Base-by-base conservation (phyloP, 2,797 vertebrate species). In the Syngnathus rostellatus region DNA sequence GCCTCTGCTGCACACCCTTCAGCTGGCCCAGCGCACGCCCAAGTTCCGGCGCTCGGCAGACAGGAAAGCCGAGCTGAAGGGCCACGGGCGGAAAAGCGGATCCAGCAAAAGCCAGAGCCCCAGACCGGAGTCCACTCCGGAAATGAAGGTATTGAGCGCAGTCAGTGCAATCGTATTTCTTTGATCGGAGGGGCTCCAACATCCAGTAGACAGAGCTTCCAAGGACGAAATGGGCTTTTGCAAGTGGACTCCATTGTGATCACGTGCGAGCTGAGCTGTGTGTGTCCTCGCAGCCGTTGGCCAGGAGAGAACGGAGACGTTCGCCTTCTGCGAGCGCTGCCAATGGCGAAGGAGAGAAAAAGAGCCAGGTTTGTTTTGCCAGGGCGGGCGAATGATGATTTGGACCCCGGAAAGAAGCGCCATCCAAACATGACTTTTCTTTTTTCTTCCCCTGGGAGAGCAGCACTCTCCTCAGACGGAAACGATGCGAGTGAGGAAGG, bases 401-500 rank as follows among this genome's bases (percentile, higher is more conserved):
- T 23, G 23, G 23, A 23, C 23, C 23, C 23, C 23, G 23, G 23
- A 23, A 23, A 23, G 31, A 31, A 31, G 31, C 31, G 3, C 3
- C 31, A 63, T 41, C 9, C 25, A 11, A 53, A 51, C 6, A 1
- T 81, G 65, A 75, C 53, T 88, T 65, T 87, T 79, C 77, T 46
- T 46, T 46, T 46, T 46, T 46, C 23, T 23, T 46, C 6, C 7
- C 77, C 25, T 78, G 75, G 72, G 72, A 67, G 67, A 83, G 77
- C 92, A 93, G 92, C 92, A 91, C 82, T 91, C 90, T 84, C 88
- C 93, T 86, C 93, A 91, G 85, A 90, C 89, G 83, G 94, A 97
- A 70, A 86, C 90, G 86, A 91, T 94, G 89, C 94, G 94, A 90
- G 92, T 94, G 89, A 95, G 95, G 90, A 99, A 99, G 96, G 97